A percentile compares a stretch with the other conserved stretches of the same genome.
Evolutionary conservation across 2,888 invertebrate species (phyloP).

Genomic region (Drosophila siamana): DNA sequence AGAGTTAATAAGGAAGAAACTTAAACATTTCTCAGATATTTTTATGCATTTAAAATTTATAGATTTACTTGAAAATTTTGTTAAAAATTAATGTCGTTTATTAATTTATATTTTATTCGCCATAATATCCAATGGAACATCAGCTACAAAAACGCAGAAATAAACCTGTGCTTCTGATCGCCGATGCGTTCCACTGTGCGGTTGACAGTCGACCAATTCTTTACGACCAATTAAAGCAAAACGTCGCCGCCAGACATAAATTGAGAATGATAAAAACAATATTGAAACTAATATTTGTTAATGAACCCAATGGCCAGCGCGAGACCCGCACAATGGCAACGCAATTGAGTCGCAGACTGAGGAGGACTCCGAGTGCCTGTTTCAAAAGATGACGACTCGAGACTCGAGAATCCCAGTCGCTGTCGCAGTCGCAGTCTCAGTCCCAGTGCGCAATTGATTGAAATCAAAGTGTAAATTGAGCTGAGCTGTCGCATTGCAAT

Average conservation of each 20-base stretch:
- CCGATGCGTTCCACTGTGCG: slow-evolving; percentile 16
- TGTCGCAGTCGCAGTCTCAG: slow-evolving; percentile 12
- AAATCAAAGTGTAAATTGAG: slow-evolving; percentile 80
- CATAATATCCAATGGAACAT: too few relatives aligned
- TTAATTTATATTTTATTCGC: too few relatives aligned
- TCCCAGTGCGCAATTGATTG: slow-evolving; percentile 65
- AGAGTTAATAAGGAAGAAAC: background rate
- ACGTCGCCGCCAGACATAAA: slow-evolving; percentile 49
- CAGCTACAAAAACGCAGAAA: too few relatives aligned
- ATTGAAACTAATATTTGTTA: slow-evolving; percentile 72
- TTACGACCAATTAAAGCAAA: slow-evolving; percentile 64
- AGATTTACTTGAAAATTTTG: too few relatives aligned
- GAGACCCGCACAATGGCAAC: slow-evolving; percentile 44
- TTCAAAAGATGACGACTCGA: slow-evolving; percentile 11
- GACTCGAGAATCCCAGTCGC: background rate
- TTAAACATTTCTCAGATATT: too few relatives aligned
- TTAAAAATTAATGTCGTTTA: too few relatives aligned
- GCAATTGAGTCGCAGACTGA: slow-evolving; percentile 12
- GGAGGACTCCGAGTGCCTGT: background rate
- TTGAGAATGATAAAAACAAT: slow-evolving; percentile 78
- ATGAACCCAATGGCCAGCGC: slow-evolving; percentile 47
- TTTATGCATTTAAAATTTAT: too few relatives aligned
- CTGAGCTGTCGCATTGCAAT: slow-evolving; percentile 56
- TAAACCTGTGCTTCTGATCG: background rate
- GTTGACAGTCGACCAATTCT: slow-evolving; percentile 32